Evolutionary conservation across 2,113 vertebrate genomes (phyloP).

Genomic region (Onychostoma macrolepis): DNA sequence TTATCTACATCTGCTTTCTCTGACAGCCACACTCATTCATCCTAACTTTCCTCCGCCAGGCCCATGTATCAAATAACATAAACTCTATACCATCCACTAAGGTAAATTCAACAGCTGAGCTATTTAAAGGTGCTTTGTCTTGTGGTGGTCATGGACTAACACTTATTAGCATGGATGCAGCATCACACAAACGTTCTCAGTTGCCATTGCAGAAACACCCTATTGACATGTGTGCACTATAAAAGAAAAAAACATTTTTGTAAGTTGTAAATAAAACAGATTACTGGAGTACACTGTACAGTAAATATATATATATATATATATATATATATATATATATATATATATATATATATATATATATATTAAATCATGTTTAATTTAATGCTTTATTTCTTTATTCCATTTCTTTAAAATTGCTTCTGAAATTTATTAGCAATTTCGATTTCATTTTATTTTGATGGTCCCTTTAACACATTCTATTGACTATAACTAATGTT

Average conservation of each 20-base stretch:
- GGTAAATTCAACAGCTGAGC: neutral
- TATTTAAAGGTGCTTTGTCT: neutral
- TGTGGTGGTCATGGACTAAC: neutral
- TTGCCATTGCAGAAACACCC: neutral
- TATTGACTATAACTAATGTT: no score
- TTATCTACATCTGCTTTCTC: conserved; percentile 50
- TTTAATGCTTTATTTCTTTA: neutral
- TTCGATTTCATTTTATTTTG: no score
- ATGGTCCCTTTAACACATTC: no score
- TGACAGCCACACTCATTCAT: conserved; percentile 48
- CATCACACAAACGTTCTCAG: neutral
- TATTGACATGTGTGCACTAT: neutral
- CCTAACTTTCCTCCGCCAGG: conserved; percentile 30
- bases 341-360: no score
- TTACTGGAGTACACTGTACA: no score
- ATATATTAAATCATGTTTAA: no score
- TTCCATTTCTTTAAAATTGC: neutral
- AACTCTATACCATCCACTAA: conserved; percentile 20
- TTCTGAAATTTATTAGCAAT: no score
- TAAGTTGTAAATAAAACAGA: no score
- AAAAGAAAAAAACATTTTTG: no score
- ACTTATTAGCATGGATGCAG: neutral
- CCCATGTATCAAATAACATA: conserved; percentile 39
- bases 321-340: no score
- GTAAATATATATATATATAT: no score